Percentiles rank a stretch among this genome's conserved stretches.
These are phyloP conservation scores for Bombus confusus DNA, from an alignment of 1,140 invertebrate genomes.

Conservation along the genomic window DNA sequence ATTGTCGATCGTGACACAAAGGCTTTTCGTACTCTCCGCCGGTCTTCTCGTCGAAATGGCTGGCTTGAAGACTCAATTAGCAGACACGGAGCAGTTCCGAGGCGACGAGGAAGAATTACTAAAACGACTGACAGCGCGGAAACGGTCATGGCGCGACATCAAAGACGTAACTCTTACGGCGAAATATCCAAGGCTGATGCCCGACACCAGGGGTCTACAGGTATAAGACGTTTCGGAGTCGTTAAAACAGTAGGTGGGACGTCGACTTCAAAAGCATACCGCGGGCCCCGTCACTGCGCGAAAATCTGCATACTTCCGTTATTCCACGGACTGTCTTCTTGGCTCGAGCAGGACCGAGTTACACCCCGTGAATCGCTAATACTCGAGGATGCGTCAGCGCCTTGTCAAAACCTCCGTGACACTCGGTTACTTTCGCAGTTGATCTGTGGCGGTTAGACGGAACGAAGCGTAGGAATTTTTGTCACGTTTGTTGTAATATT, in stretches of 20 bases:
- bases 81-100: background rate
- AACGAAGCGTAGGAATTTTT: too few species aligned
- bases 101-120: conserved; percentile 30
- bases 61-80: conserved; percentile 39
- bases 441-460: too few species aligned
- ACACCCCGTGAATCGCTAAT: conserved; percentile 54
- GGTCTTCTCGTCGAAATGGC: background rate
- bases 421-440: background rate
- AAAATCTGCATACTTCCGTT: conserved; percentile 35
- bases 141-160: conserved; percentile 27
- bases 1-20: conserved; percentile 17
- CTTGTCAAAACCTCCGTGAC: conserved; percentile 43
- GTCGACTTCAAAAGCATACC: conserved; percentile 59
- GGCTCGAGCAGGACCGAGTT: background rate
- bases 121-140: conserved; percentile 17
- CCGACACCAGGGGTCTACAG: conserved; percentile 6
- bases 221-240: conserved; percentile 36
- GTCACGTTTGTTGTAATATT: too few species aligned
- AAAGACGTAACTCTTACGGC: conserved; percentile 35
- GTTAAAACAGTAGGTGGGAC: conserved; percentile 32
- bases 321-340: conserved; percentile 31
- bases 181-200: conserved; percentile 23
- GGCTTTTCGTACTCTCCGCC: too few species aligned
- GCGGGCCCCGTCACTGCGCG: background rate
- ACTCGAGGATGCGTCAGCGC: conserved; percentile 43